Evolutionary conservation across 2,888 invertebrate species (phyloP), one percentile per base, ranked within the genome.

Genomic region (Pycnomerus fuliginosus): DNA sequence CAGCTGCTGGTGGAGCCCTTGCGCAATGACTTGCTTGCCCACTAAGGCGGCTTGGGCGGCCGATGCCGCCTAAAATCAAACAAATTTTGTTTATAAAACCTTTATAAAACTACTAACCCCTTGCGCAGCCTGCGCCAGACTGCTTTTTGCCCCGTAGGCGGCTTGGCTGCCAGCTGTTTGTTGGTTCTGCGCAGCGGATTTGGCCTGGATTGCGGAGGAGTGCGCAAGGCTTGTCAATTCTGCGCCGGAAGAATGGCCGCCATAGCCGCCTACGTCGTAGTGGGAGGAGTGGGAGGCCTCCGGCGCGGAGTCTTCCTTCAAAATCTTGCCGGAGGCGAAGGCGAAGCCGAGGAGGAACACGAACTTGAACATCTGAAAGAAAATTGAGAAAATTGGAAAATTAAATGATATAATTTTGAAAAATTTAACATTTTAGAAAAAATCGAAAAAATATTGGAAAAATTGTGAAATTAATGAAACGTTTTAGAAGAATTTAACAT

Each of bases 161-260:
- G 86, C 87, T 64, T 86, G 86, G 42, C 82, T 82, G 0, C 81
- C 87, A 0, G 86, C 86, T 0, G 83, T 80, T 16, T 81, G 81
- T 62, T 87, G 87, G 56, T 80, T 84, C 2, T 73, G 74, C 4
- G 79, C 75, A 4, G 85, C 85, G 8, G 80, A 81, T 57, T 82
- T 81, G 4, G 86, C 86, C 65, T 84, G 84, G 57, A 84, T 80
- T 0, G 86, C 86, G 0, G 86, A 85, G 0, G 79, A 81, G 20
- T 81, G 78, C 1, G 83, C 83, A 22, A 83, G 79, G 24, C 80
- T 80, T 42, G 82, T 75, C 7, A 87, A 61, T 0, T 84, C 83
- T 28, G 84, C 83, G 53, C 85, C 85, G 27, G 74, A 74, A 60
- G 81, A 80, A 74, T 72, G 81, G 12, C 74, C 75, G 13, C 55